Conservation (phyloP, 2,113 vertebrate species). For the Synodontis membranacea region DNA sequence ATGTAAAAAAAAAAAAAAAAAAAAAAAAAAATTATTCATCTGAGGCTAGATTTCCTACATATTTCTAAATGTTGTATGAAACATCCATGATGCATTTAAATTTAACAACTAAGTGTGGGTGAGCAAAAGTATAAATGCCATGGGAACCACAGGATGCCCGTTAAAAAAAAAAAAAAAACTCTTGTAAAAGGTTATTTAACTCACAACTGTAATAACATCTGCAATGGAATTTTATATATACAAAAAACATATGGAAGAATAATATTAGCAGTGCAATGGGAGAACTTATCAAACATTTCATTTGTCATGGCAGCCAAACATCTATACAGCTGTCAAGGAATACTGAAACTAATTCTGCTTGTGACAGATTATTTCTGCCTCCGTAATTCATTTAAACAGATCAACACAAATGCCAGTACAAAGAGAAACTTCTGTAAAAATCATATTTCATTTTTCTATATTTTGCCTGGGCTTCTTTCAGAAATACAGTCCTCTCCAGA, state of each 20-base stretch:
- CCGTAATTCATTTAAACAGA: neutral
- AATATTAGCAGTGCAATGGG: neutral
- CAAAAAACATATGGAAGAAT: neutral
- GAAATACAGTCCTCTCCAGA: neutral
- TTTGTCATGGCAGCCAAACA: conserved; percentile 1
- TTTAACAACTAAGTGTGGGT: neutral
- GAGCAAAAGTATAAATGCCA: neutral
- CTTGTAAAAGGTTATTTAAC: neutral
- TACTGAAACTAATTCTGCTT: neutral
- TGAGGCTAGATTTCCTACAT: neutral
- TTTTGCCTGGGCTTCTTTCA: neutral
- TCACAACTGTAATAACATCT: neutral
- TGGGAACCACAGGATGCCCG: neutral
- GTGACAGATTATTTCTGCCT: neutral
- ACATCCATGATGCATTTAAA: neutral
- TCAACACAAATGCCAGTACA: neutral
- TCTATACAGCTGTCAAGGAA: neutral
- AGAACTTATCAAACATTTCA: neutral
- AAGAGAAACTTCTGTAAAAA: neutral
- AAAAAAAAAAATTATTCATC: neutral
- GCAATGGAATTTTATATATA: neutral
- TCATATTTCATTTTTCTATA: neutral
- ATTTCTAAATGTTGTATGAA: neutral
- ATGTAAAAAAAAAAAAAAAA: neutral
- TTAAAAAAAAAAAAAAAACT: too few relatives aligned